Percentiles rank a stretch among this genome's conserved stretches.
Evolutionary conservation across 2,797 vertebrate species (phyloP).

Genomic region (Scleropages formosus): DNA sequence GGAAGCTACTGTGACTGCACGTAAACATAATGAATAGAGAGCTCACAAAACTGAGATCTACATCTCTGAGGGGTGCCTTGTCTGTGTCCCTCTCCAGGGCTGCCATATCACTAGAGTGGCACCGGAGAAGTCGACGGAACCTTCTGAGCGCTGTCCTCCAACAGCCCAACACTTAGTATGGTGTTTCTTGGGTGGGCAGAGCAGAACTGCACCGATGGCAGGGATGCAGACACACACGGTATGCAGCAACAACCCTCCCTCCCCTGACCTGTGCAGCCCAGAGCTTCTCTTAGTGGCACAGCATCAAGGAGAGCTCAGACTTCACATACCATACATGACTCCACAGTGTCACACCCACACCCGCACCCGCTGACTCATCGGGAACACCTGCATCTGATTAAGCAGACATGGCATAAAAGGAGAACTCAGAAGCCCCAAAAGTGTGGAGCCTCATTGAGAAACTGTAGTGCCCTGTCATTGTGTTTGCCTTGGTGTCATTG

Average conservation of each 20-base stretch:
- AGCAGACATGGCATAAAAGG: slow-evolving; percentile 37
- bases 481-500: background rate
- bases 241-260: background rate
- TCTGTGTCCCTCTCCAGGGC: too few species aligned
- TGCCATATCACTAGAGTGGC: too few species aligned
- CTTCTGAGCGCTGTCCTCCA: too few species aligned
- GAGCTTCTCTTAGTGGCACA: slow-evolving; percentile 17
- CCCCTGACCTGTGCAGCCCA: slow-evolving; percentile 4
- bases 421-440: slow-evolving; percentile 24
- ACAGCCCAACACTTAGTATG: too few species aligned
- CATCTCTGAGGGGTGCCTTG: too few species aligned
- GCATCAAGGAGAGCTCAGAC: slow-evolving; percentile 5
- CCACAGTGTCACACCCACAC: slow-evolving; percentile 20
- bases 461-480: background rate
- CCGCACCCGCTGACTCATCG: background rate
- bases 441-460: slow-evolving; percentile 6
- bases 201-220: background rate
- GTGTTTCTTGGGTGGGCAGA: background rate
- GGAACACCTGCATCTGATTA: background rate
- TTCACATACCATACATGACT: slow-evolving; percentile 22
- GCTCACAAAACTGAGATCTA: too few species aligned
- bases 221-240: background rate
- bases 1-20: too few species aligned
- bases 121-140: too few species aligned
- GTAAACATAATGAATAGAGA: too few species aligned